Conservation (phyloP, 2,888 invertebrate genomes). For the Drosophila testacea region DNA sequence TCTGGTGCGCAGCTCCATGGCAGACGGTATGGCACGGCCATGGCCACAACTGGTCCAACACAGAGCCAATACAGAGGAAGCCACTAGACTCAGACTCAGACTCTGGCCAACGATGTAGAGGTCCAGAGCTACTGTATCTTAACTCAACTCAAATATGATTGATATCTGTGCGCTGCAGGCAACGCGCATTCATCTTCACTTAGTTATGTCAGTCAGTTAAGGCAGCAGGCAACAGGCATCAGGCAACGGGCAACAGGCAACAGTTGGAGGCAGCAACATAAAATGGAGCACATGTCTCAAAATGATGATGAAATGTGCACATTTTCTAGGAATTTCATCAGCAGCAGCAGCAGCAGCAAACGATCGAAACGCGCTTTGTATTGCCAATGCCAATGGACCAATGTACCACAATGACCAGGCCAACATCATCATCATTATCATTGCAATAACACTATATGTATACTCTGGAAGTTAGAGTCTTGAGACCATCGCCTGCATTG, state of each 20-base stretch:
- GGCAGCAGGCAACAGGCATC: slow-evolving; percentile 38
- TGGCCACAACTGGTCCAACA: slow-evolving; percentile 57
- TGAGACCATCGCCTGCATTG: slow-evolving; percentile 54
- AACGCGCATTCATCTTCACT: slow-evolving; percentile 80
- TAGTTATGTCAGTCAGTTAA: slow-evolving; percentile 81
- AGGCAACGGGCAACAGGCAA: slow-evolving; percentile 37
- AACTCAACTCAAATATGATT: slow-evolving; percentile 75
- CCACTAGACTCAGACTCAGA: neutral
- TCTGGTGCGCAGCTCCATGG: slow-evolving; percentile 64
- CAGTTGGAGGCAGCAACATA: slow-evolving; percentile 50
- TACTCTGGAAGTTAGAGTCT: slow-evolving; percentile 13
- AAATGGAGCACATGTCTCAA: slow-evolving; percentile 84
- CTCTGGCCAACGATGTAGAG: slow-evolving; percentile 5
- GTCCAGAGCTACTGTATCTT: slow-evolving; percentile 59
- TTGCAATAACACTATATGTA: neutral
- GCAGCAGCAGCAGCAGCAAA: slow-evolving; percentile 53
- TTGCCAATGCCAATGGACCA: slow-evolving; percentile 42
- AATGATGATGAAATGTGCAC: slow-evolving; percentile 83
- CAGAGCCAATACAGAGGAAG: slow-evolving; percentile 6
- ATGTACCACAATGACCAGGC: slow-evolving; percentile 18
- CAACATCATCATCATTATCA: slow-evolving; percentile 4
- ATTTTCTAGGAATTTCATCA: slow-evolving; percentile 78
- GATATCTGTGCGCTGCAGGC: slow-evolving; percentile 77
- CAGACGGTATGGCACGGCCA: slow-evolving; percentile 81
- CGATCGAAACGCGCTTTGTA: slow-evolving; percentile 65